A percentile compares a stretch with the other conserved stretches of the same genome.
These are phyloP conservation scores for Sisyra nigra DNA, from an alignment of 2,888 invertebrate genomes.

Conservation along the genomic window DNA sequence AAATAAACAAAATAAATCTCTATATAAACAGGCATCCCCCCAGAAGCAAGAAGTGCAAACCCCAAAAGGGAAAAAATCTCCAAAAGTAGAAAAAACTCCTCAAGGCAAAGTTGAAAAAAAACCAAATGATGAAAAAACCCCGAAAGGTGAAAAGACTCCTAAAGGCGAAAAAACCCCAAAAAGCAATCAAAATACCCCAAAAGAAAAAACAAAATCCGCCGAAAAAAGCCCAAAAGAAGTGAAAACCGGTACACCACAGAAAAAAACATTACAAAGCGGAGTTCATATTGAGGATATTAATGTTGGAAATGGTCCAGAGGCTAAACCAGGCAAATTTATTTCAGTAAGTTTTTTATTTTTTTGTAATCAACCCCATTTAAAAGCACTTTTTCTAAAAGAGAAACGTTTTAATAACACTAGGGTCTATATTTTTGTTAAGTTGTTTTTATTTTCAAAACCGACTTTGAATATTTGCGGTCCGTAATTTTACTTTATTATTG, in stretches of 20 bases:
- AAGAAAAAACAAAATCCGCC: slow-evolving; percentile 1
- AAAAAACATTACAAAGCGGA: slow-evolving; percentile 53
- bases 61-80: slow-evolving; percentile 19
- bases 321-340: slow-evolving; percentile 59
- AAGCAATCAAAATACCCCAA: neutral
- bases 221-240: neutral
- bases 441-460: too few species aligned
- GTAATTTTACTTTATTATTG: too few species aligned
- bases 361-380: neutral
- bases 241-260: slow-evolving; percentile 20
- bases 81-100: slow-evolving; percentile 16
- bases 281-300: slow-evolving; percentile 64
- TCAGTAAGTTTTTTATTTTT: slow-evolving; percentile 24
- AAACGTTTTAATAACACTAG: neutral
- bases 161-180: slow-evolving; percentile 5
- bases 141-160: slow-evolving; percentile 6
- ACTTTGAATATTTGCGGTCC: too few species aligned
- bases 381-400: neutral
- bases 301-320: slow-evolving; percentile 61
- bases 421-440: neutral
- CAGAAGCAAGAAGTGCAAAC: slow-evolving; percentile 12
- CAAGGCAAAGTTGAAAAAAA: slow-evolving; percentile 8
- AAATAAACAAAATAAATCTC: slow-evolving; percentile 28
- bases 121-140: neutral
- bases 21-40: slow-evolving; percentile 17